Evolutionary conservation across 2,888 invertebrate genomes (phyloP).

Genomic region (Amiota communis): DNA sequence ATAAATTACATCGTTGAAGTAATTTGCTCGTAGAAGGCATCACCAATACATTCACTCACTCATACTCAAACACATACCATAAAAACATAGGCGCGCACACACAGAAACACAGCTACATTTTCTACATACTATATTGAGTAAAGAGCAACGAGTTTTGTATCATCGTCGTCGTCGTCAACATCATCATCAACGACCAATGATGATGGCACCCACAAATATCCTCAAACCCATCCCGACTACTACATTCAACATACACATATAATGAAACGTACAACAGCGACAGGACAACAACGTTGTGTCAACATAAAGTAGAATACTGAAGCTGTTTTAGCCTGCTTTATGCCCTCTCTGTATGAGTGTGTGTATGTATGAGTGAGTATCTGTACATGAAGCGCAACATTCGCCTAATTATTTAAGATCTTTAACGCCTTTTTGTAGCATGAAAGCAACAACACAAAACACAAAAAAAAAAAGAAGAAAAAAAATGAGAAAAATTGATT

Average conservation of each 20-base stretch:
- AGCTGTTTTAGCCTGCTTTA: constrained; percentile 30
- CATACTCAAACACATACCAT: neutral
- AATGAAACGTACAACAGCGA: neutral
- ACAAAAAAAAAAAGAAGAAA: constrained; percentile 34
- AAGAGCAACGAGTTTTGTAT: constrained; percentile 1
- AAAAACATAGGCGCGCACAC: no score
- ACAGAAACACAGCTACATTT: constrained; percentile 8
- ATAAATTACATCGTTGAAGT: constrained; percentile 67
- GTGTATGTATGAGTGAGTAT: constrained; percentile 35
- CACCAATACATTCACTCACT: neutral
- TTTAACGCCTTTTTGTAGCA: constrained; percentile 41
- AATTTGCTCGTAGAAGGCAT: constrained; percentile 43
- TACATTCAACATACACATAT: neutral
- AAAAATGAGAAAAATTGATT: constrained; percentile 22
- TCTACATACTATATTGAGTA: neutral
- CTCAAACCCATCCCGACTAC: neutral
- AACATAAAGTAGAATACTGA: neutral
- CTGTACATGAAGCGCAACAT: constrained; percentile 53
- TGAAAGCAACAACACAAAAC: constrained; percentile 31
- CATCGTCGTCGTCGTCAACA: constrained; percentile 6
- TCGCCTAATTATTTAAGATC: constrained; percentile 67
- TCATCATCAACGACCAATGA: constrained; percentile 10
- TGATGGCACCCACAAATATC: neutral
- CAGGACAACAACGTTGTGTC: constrained; percentile 1
- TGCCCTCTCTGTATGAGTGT: constrained; percentile 29